Evolutionary conservation across 2,113 vertebrate genomes (phyloP).

Genomic region (Melanocharis versteri): DNA sequence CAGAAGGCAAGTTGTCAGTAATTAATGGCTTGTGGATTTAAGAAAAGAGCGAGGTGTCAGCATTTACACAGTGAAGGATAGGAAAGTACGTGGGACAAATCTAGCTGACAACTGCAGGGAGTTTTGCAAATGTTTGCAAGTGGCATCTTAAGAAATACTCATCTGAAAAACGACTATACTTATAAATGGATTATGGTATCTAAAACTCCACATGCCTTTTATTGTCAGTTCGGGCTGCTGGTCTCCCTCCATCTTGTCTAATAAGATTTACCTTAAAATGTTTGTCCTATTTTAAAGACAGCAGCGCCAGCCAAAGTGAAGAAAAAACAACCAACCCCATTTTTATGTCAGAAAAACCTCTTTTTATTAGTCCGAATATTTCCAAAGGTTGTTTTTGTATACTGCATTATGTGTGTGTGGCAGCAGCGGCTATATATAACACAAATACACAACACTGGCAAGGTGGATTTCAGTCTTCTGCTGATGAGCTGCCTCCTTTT

Average conservation of each 20-base stretch:
- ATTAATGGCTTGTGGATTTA: background rate
- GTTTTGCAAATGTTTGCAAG: constrained; percentile 44
- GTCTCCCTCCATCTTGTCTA: background rate
- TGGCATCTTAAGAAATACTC: constrained; percentile 33
- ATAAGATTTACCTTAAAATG: background rate
- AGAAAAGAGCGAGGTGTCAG: constrained; percentile 20
- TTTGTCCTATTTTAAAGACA: background rate
- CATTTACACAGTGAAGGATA: background rate
- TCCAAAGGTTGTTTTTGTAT: background rate
- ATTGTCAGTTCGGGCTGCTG: background rate
- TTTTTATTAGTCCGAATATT: background rate
- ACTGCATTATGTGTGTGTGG: background rate
- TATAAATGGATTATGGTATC: constrained; percentile 48
- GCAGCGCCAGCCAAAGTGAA: background rate
- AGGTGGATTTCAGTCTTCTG: background rate
- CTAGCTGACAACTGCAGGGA: constrained; percentile 26
- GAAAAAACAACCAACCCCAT: background rate
- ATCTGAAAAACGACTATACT: constrained; percentile 9
- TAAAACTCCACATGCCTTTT: constrained; percentile 1
- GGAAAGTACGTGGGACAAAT: background rate
- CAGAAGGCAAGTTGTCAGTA: constrained; percentile 22
- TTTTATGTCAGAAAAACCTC: background rate
- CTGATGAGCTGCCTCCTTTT: background rate
- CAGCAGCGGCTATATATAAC: background rate
- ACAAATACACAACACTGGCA: background rate